These are phyloP conservation scores for Orthochromis malagaraziensis DNA, from an alignment of 2,113 vertebrate genomes.

Conservation along the genomic window DNA sequence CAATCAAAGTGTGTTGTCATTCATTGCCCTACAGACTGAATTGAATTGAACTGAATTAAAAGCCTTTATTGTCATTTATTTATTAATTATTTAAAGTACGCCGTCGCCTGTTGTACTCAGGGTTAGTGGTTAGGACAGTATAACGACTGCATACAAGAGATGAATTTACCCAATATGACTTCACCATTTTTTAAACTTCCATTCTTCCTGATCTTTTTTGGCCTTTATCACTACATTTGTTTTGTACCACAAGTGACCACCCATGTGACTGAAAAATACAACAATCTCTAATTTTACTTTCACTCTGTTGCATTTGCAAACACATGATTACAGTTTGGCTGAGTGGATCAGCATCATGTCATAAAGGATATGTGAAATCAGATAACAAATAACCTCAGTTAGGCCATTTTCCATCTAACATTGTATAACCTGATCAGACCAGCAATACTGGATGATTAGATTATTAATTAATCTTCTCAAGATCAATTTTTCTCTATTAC, in stretches of 20 bases:
- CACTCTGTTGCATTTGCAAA: background rate
- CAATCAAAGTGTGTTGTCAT: background rate
- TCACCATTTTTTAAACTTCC: accelerated
- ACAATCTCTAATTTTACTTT: background rate
- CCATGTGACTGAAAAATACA: background rate
- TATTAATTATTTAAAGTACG: background rate
- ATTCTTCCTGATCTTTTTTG: background rate
- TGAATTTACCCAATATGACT: background rate
- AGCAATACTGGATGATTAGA: background rate
- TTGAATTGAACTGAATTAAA: background rate
- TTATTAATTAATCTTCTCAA: background rate
- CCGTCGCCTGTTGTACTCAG: accelerated
- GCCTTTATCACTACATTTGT: background rate
- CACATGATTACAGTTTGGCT: background rate
- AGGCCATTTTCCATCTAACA: background rate
- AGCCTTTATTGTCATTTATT: background rate
- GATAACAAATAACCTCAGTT: background rate
- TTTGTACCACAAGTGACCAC: background rate
- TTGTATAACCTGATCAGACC: background rate
- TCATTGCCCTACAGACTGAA: background rate
- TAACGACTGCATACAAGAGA: background rate
- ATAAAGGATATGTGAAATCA: background rate
- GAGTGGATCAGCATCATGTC: background rate
- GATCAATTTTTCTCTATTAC: background rate
- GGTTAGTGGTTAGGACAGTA: background rate